phyloP scores from a whole-genome alignment of 2,113 vertebrate genomes.

The Aphelocoma coerulescens region DNA sequence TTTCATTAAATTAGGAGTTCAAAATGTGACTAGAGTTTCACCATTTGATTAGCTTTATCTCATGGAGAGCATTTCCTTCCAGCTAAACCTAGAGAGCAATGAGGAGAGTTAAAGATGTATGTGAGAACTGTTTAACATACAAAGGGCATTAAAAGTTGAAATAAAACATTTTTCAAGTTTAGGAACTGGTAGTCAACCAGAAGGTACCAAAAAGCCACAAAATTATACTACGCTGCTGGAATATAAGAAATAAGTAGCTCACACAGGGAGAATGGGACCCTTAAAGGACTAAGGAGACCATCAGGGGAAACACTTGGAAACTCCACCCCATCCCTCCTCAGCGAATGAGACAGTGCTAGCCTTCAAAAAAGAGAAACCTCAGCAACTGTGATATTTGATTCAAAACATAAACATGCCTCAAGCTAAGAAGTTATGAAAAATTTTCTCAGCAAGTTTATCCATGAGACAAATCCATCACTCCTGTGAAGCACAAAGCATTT shows the following conservation, averaged over 20 bases:
- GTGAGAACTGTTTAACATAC: not conserved
- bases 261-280: not conserved
- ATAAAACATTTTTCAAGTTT: not conserved
- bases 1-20: slow-evolving; percentile 68
- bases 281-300: not conserved
- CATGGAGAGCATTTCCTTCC: slow-evolving; percentile 25
- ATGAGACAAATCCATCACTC: slow-evolving; percentile 17
- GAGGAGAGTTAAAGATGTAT: not conserved
- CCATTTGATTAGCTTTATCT: slow-evolving; percentile 52
- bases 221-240: not conserved
- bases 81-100: not conserved
- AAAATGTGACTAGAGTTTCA: slow-evolving; percentile 12
- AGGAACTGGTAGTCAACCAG: not conserved
- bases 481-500: not conserved
- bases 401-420: slow-evolving; percentile 10
- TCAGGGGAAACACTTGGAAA: not conserved
- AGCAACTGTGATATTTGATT: not conserved
- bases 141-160: not conserved
- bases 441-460: not conserved
- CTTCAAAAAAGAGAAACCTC: not conserved
- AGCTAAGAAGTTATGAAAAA: slow-evolving; percentile 18
- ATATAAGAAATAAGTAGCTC: not conserved
- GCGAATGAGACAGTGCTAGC: not conserved
- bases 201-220: not conserved
- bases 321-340: not conserved